These are phyloP conservation scores for Gorsachius magnificus DNA, from an alignment of 2,797 vertebrate species.

Conservation along the genomic window DNA sequence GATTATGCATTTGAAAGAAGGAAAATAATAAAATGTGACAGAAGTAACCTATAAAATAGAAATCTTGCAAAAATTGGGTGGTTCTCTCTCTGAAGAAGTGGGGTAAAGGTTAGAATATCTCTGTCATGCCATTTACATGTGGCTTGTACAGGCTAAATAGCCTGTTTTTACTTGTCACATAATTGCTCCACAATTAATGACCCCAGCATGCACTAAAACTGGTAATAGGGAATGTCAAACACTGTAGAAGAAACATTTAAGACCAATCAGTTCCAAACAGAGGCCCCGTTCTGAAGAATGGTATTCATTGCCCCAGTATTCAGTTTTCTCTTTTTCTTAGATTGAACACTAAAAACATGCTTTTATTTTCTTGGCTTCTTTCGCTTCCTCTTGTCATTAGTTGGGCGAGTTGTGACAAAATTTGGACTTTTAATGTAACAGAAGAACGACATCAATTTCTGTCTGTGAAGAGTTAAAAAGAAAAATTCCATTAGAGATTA, in stretches of 20 bases:
- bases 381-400: background rate
- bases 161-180: background rate
- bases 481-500: background rate
- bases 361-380: background rate
- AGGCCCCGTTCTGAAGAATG: background rate
- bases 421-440: background rate
- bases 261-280: background rate
- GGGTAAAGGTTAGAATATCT: background rate
- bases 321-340: background rate
- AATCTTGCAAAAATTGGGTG: background rate
- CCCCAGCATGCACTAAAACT: background rate
- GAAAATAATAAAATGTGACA: background rate
- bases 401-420: background rate
- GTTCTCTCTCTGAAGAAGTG: background rate
- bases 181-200: background rate
- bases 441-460: background rate
- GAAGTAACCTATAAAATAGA: background rate
- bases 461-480: background rate
- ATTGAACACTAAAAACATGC: background rate
- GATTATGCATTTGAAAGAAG: background rate
- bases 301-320: background rate
- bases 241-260: background rate
- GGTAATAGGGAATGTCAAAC: background rate
- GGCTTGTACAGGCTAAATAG: background rate
- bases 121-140: background rate